phyloP scores from a whole-genome alignment of 2,888 invertebrate genomes.

The Anoplius nigerrimus region DNA sequence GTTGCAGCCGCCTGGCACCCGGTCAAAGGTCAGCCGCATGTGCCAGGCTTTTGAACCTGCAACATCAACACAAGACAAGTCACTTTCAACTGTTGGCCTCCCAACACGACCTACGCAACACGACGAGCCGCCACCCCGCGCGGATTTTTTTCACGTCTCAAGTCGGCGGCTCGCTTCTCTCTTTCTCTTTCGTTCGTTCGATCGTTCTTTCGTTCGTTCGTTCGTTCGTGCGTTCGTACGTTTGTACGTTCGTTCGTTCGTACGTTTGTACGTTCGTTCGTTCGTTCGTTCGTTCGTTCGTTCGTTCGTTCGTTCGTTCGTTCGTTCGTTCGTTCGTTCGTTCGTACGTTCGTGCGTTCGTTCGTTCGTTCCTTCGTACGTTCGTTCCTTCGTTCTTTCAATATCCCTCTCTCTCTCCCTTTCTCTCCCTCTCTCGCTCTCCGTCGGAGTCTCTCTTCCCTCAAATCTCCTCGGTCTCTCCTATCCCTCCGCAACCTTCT shows the following conservation, averaged over 20 bases:
- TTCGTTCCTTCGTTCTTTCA: constrained; percentile 9
- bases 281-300: constrained; percentile 5
- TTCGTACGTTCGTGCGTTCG: not conserved
- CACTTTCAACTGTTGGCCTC: constrained; percentile 72
- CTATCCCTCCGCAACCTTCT: constrained; percentile 14
- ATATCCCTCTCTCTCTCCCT: not conserved
- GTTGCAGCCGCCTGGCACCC: constrained; percentile 93
- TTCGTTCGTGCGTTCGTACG: not conserved
- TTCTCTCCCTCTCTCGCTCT: not conserved
- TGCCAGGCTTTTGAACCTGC: constrained; percentile 96
- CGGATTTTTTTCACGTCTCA: constrained; percentile 37
- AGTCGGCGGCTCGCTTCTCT: constrained; percentile 25
- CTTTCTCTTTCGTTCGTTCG: constrained; percentile 17
- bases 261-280: not conserved
- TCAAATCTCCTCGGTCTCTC: constrained; percentile 27
- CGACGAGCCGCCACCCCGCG: constrained; percentile 52
- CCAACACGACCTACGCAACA: constrained; percentile 57
- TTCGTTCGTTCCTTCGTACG: not conserved
- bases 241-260: not conserved
- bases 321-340: too few relatives aligned
- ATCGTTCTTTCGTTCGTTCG: not conserved
- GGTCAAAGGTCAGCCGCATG: constrained; percentile 96
- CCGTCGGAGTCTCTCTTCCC: not conserved
- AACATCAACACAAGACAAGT: constrained; percentile 80
- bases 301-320: constrained; percentile 6